Percentiles rank a stretch among this genome's conserved stretches.
phyloP scores from a whole-genome alignment of 2,797 vertebrate genomes.

The Melanotaenia pygmaea region DNA sequence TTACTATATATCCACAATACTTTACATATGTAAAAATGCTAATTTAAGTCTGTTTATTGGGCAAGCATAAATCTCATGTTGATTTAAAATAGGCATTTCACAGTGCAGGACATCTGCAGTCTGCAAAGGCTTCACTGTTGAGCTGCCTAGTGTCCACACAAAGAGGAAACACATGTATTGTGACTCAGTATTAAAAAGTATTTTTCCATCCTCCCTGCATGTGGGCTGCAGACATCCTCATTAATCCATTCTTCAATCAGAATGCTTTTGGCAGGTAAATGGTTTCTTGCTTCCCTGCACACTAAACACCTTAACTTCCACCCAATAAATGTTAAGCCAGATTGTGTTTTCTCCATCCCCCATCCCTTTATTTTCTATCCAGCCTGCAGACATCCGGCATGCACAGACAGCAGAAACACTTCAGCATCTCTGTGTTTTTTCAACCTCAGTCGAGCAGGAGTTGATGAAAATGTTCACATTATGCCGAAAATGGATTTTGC shows the following conservation, averaged over 20 bases:
- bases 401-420: constrained; percentile 18
- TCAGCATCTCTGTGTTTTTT: constrained; percentile 6
- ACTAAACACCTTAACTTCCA: constrained; percentile 22
- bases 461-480: constrained; percentile 9
- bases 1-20: too few relatives aligned
- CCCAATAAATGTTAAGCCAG: constrained; percentile 28
- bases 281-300: constrained; percentile 27
- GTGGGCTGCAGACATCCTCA: not conserved
- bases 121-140: not conserved
- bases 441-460: constrained; percentile 5
- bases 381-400: constrained; percentile 23
- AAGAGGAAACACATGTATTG: not conserved
- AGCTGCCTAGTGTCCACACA: constrained; percentile 2
- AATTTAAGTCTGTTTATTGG: too few relatives aligned
- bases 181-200: not conserved
- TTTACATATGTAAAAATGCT: too few relatives aligned
- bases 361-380: constrained; percentile 30
- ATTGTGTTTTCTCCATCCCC: constrained; percentile 21
- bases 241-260: constrained; percentile 13
- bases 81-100: too few relatives aligned
- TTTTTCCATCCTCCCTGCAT: not conserved
- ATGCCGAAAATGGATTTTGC: constrained; percentile 3
- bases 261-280: constrained; percentile 10
- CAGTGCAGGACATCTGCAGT: constrained; percentile 1
- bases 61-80: too few relatives aligned